phyloP scores from a whole-genome alignment of 2,113 vertebrate species.

The Sprattus sprattus region DNA sequence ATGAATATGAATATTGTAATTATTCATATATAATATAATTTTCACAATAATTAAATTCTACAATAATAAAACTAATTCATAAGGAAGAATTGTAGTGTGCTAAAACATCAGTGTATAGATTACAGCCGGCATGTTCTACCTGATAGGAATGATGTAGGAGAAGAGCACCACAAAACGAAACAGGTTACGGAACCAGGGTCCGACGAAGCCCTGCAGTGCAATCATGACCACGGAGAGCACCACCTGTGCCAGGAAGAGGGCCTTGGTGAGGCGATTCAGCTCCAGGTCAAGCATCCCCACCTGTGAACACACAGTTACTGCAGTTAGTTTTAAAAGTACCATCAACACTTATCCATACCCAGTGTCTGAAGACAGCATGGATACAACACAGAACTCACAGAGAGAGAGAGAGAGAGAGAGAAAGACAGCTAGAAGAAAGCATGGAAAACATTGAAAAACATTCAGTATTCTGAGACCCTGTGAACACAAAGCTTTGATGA shows the following conservation, averaged over 20 bases:
- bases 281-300: constrained; percentile 92
- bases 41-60: background rate
- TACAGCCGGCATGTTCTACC: constrained; percentile 65
- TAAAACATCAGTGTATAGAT: background rate
- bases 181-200: constrained; percentile 92
- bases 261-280: constrained; percentile 93
- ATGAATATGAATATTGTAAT: too few species aligned
- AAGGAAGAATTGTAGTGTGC: background rate
- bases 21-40: background rate
- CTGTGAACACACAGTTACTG: constrained; percentile 61
- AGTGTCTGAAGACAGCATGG: background rate
- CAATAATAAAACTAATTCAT: background rate
- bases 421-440: background rate
- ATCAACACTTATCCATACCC: background rate
- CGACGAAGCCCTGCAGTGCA: constrained; percentile 91
- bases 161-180: constrained; percentile 95
- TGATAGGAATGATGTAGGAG: constrained; percentile 98
- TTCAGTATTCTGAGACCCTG: too few species aligned
- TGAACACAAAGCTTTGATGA: background rate
- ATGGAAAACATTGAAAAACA: background rate
- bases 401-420: too few species aligned
- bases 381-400: background rate
- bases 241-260: constrained; percentile 91
- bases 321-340: background rate
- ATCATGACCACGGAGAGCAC: constrained; percentile 91